phyloP scores from a whole-genome alignment of 1,140 invertebrate genomes.

The Palaemon carinicauda region DNA sequence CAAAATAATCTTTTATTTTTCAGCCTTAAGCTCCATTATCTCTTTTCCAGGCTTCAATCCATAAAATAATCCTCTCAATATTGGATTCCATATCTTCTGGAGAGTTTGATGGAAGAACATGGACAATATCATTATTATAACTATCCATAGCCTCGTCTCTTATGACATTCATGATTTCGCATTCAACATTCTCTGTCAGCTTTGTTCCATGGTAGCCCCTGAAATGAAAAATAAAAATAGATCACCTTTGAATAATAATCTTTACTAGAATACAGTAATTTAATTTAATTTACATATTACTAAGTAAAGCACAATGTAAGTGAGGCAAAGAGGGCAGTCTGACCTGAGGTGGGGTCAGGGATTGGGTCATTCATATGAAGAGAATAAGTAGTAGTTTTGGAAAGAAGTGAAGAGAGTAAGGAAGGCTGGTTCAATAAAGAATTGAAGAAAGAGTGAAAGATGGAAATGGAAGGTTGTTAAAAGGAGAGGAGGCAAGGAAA shows the following conservation, averaged over 20 bases:
- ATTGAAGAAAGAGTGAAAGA: no score
- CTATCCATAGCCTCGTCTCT: slow-evolving; percentile 89
- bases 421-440: no score
- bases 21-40: slow-evolving; percentile 57
- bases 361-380: no score
- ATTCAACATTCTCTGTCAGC: slow-evolving; percentile 91
- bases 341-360: no score
- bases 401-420: no score
- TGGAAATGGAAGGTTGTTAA: no score
- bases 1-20: not conserved
- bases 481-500: no score
- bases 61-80: slow-evolving; percentile 79
- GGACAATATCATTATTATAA: slow-evolving; percentile 84
- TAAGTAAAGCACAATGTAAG: no score
- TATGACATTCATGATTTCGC: slow-evolving; percentile 96
- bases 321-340: no score
- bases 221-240: slow-evolving; percentile 61
- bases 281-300: no score
- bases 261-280: no score
- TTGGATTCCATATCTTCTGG: slow-evolving; percentile 82
- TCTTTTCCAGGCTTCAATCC: slow-evolving; percentile 83
- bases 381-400: no score
- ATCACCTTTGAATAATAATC: not conserved
- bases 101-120: slow-evolving; percentile 82
- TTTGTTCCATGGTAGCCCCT: slow-evolving; percentile 92